A percentile compares a stretch with the other conserved stretches of the same genome.
These are phyloP conservation scores for Scatophagus argus DNA, from an alignment of 2,113 vertebrate genomes.

Conservation along the genomic window DNA sequence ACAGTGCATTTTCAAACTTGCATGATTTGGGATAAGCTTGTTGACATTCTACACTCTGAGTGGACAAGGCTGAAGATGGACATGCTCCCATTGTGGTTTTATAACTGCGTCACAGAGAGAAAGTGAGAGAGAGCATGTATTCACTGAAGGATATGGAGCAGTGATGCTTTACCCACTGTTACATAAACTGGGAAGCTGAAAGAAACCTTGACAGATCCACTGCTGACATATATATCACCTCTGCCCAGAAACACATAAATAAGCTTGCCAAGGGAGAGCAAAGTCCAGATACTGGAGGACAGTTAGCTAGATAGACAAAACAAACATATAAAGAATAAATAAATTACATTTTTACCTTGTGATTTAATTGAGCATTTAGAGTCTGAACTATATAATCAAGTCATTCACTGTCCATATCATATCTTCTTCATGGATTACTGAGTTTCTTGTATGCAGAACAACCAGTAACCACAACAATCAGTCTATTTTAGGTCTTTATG, in stretches of 20 bases:
- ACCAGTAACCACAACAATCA: neutral
- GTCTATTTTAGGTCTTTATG: neutral
- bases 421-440: neutral
- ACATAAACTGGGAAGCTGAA: slow-evolving; percentile 71
- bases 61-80: slow-evolving; percentile 69
- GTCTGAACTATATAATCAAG: neutral
- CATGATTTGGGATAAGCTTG: slow-evolving; percentile 70
- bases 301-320: slow-evolving; percentile 44
- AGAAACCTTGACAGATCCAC: slow-evolving; percentile 61
- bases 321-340: slow-evolving; percentile 54
- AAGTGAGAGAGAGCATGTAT: slow-evolving; percentile 50
- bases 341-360: slow-evolving; percentile 16
- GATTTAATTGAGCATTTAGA: slow-evolving; percentile 17
- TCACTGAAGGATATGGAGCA: slow-evolving; percentile 59
- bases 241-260: slow-evolving; percentile 60
- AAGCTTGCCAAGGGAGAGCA: slow-evolving; percentile 32
- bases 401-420: neutral
- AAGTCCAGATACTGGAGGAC: slow-evolving; percentile 26
- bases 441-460: slow-evolving; percentile 10
- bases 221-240: slow-evolving; percentile 70
- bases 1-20: slow-evolving; percentile 69
- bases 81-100: slow-evolving; percentile 71
- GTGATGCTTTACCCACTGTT: slow-evolving; percentile 62
- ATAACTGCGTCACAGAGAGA: slow-evolving; percentile 62
- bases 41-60: slow-evolving; percentile 71